Base-by-base conservation (phyloP, 2,797 vertebrate genomes). In the Lerista edwardsae region DNA sequence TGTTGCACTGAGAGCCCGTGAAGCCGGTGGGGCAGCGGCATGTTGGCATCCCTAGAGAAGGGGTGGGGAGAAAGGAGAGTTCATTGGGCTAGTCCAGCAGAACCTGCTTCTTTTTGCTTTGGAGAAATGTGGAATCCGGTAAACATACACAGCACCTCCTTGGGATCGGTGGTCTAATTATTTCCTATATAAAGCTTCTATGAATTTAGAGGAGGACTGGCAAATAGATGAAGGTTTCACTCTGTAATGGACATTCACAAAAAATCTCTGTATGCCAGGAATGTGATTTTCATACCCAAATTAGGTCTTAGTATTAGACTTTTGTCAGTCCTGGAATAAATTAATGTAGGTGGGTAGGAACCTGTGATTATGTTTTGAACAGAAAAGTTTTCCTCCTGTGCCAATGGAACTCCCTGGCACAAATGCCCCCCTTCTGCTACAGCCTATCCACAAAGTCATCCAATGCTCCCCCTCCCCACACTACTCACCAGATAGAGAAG, bases 21-120 rank as follows among this genome's bases (percentile, higher is more conserved):
- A 98, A 99, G 82, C 98, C 98, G 0, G 96, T 97, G 84, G 96
- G 97, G 94, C 98, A 99, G 85, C 98, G 97, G 89, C 98, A 99
- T 0, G 98, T 98, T 0, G 98, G 98, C 94, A 97, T 96, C 64
- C 98, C 98, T 99, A 90, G 27, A 1, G 2, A 57, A 81, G 85
- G 77, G 85, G 59, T 23, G 8, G 71, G 1, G 17, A 84, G 59
- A 65, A 80, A 64, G 68, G 59, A 76, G 59, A n/a, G 23, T 29
- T 64, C 3, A 3, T 81, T 51, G n/a, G 36, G 3, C 15, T 15
- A 21, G 29, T 29, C 14, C 36, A 4, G 4, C 3, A 12, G 4
- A 12, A 36, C 21, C 1, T 17, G n/a, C 17, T 36, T 51, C 3
- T 17, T 25, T 61, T 65, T 31, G 29, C 25, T 12, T 51, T 27